A percentile compares a stretch with the other conserved stretches of the same genome.
These are phyloP conservation scores for Chrysopa pallens DNA, from an alignment of 1,140 invertebrate species.

Conservation along the genomic window DNA sequence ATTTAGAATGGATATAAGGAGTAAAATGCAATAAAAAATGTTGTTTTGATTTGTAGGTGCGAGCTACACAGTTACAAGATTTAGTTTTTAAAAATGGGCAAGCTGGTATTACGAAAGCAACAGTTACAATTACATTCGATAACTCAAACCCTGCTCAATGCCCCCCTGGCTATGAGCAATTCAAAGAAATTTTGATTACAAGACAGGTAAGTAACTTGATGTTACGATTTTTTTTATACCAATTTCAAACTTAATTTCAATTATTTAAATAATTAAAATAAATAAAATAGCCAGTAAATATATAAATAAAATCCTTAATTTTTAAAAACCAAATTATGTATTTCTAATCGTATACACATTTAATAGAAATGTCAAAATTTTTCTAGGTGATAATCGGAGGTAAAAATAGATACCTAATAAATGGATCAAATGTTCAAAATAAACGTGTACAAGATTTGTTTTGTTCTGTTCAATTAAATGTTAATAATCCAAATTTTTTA, in stretches of 20 bases:
- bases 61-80: conserved; percentile 79
- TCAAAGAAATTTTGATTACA: conserved; percentile 84
- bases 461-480: conserved; percentile 90
- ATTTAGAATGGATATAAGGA: not conserved
- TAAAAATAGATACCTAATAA: conserved; percentile 91
- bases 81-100: conserved; percentile 96
- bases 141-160: conserved; percentile 69
- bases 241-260: no score
- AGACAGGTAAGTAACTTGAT: conserved; percentile 45
- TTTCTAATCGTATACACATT: no score
- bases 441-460: conserved; percentile 88
- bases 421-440: conserved; percentile 78
- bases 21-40: not conserved
- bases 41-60: conserved; percentile 41
- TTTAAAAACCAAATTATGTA: no score
- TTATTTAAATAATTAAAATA: no score
- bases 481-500: conserved; percentile 98
- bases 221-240: no score
- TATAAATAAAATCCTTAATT: no score
- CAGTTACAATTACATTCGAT: conserved; percentile 91
- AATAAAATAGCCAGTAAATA: no score
- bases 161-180: conserved; percentile 84
- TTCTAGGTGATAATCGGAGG: conserved; percentile 45
- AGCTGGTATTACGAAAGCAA: conserved; percentile 88
- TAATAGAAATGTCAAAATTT: no score